phyloP scores from a whole-genome alignment of 2,888 invertebrate genomes.

The Chorisops tibialis region DNA sequence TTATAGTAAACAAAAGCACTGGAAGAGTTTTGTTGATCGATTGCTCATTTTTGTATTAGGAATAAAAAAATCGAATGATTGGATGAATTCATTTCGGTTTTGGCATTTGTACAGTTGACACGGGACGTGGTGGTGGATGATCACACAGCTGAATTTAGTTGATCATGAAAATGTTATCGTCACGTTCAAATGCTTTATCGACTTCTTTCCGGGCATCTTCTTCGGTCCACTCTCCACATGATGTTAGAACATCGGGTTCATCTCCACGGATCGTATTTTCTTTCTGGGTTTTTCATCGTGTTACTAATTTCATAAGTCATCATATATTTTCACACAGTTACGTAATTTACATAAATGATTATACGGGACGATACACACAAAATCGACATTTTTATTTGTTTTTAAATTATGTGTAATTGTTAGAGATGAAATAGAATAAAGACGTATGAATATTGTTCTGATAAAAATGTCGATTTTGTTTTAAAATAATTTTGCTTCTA shows the following conservation, averaged over 20 bases:
- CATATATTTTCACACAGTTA: constrained; percentile 27
- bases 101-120: too few relatives aligned
- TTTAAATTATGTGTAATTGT: too few relatives aligned
- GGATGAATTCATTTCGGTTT: too few relatives aligned
- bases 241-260: constrained; percentile 45
- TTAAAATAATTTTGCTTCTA: neutral
- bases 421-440: too few relatives aligned
- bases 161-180: constrained; percentile 45
- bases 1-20: too few relatives aligned
- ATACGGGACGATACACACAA: neutral
- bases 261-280: constrained; percentile 31
- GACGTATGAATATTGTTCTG: too few relatives aligned
- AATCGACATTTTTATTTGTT: too few relatives aligned
- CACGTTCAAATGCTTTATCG: constrained; percentile 45
- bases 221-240: constrained; percentile 49
- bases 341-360: constrained; percentile 16
- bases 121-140: too few relatives aligned
- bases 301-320: constrained; percentile 28
- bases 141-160: too few relatives aligned
- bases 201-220: constrained; percentile 47
- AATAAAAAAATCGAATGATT: too few relatives aligned
- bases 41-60: too few relatives aligned
- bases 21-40: too few relatives aligned
- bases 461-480: neutral
- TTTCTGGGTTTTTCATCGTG: constrained; percentile 34